Evolutionary conservation across 2,888 invertebrate species (phyloP).

Genomic region (Mesorhabditis spiculigera): DNA sequence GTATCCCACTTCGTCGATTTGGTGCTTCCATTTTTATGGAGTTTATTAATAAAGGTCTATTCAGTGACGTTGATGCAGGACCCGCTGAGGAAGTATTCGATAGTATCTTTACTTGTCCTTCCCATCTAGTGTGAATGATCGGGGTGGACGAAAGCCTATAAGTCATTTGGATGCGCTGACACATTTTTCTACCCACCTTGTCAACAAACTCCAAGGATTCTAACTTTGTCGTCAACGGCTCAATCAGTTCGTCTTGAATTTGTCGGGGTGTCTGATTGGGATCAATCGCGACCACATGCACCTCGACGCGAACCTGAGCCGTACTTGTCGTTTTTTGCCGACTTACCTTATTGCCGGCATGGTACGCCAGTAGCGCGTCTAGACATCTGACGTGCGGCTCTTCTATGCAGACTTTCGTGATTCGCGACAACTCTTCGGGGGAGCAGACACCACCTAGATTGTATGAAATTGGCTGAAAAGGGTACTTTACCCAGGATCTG

Average conservation of each 20-base stretch:
- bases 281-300: slow-evolving; percentile 57
- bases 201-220: slow-evolving; percentile 58
- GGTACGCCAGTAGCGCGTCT: slow-evolving; percentile 54
- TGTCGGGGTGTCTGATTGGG: slow-evolving; percentile 59
- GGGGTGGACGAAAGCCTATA: slow-evolving; percentile 1
- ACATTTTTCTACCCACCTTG: not conserved
- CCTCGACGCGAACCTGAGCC: slow-evolving; percentile 38
- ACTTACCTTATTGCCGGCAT: slow-evolving; percentile 54
- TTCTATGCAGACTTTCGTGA: slow-evolving; percentile 21
- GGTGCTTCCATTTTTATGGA: too few species aligned
- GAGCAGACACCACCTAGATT: slow-evolving; percentile 19
- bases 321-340: not conserved
- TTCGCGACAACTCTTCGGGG: slow-evolving; percentile 17
- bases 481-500: slow-evolving; percentile 20
- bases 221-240: slow-evolving; percentile 57
- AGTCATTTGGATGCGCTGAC: not conserved
- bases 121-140: not conserved
- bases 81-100: too few species aligned
- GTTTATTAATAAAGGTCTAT: too few species aligned
- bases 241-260: slow-evolving; percentile 59
- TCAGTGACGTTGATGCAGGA: too few species aligned
- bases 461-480: slow-evolving; percentile 14
- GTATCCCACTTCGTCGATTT: too few species aligned
- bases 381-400: slow-evolving; percentile 36
- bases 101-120: not conserved